Conservation (phyloP, 2,888 invertebrate species). For the Thalpophila matura region DNA sequence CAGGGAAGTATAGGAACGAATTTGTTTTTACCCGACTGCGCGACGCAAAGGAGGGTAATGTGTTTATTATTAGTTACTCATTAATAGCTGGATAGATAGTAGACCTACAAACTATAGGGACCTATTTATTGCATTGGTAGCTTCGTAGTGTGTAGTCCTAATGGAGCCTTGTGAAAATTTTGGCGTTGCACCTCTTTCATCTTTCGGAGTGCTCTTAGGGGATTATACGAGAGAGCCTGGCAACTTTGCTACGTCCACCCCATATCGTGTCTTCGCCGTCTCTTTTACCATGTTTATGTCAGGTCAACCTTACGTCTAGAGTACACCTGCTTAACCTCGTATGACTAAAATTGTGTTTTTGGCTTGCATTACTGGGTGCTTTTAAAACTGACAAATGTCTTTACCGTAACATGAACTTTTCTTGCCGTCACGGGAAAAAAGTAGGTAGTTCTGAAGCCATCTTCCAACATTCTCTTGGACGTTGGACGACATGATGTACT, state of each 20-base stretch:
- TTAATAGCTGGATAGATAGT: too few species aligned
- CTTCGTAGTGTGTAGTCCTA: too few species aligned
- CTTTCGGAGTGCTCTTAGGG: constrained; percentile 2
- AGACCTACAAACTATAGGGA: too few species aligned
- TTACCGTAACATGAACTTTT: too few species aligned
- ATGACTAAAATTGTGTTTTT: background rate
- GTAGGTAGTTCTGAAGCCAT: too few species aligned
- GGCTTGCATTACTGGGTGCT: background rate
- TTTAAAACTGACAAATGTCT: too few species aligned
- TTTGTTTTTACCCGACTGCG: background rate
- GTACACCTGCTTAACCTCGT: background rate
- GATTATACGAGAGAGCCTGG: constrained; percentile 5
- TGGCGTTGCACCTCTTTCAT: constrained; percentile 1
- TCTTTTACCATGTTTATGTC: constrained; percentile 18
- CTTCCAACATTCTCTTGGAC: too few species aligned
- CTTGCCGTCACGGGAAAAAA: too few species aligned
- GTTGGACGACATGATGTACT: too few species aligned
- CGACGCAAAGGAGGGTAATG: too few species aligned
- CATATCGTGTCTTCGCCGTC: background rate
- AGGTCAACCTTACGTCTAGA: background rate
- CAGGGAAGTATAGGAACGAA: background rate
- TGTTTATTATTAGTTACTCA: too few species aligned
- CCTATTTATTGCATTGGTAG: background rate
- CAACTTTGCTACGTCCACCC: constrained; percentile 1
- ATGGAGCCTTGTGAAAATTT: background rate